A percentile compares a stretch with the other conserved stretches of the same genome.
These are phyloP conservation scores for Sciurus niger DNA, from an alignment of 2,113 vertebrate species.

Conservation along the genomic window DNA sequence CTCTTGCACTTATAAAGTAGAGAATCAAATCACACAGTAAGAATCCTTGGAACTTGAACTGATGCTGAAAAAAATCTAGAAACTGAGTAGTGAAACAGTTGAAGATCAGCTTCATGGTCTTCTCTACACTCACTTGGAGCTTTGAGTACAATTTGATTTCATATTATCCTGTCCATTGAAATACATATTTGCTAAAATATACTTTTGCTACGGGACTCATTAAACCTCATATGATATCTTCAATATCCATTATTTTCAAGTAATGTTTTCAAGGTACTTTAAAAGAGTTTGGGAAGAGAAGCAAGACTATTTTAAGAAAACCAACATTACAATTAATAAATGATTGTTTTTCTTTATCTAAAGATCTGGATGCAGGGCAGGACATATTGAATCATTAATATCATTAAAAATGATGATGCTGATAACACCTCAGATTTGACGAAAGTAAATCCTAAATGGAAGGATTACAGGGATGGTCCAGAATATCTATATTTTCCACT, in stretches of 20 bases:
- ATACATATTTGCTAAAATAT: neutral
- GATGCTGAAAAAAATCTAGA: conserved; percentile 34
- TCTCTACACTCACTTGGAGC: neutral
- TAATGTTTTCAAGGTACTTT: neutral
- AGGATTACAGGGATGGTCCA: neutral
- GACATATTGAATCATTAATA: neutral
- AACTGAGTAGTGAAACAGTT: neutral
- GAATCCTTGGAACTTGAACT: neutral
- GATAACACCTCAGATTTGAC: neutral
- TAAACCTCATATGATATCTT: neutral
- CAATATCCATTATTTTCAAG: neutral
- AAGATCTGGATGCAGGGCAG: neutral
- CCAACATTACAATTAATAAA: neutral
- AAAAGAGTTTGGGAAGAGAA: neutral
- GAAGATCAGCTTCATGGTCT: neutral
- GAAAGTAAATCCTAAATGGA: conserved; percentile 22
- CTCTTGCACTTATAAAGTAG: conserved; percentile 33
- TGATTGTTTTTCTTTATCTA: conserved; percentile 24
- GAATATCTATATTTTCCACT: neutral
- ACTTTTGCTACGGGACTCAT: neutral
- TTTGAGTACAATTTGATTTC: conserved; percentile 4
- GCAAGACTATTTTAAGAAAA: conserved; percentile 19
- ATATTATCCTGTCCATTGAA: neutral
- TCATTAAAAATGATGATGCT: conserved; percentile 33
- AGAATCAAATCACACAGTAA: conserved; percentile 14